A percentile compares a stretch with the other conserved stretches of the same genome.
Evolutionary conservation across 2,888 invertebrate genomes (phyloP).

Genomic region (Zhuqinia jingwanae): DNA sequence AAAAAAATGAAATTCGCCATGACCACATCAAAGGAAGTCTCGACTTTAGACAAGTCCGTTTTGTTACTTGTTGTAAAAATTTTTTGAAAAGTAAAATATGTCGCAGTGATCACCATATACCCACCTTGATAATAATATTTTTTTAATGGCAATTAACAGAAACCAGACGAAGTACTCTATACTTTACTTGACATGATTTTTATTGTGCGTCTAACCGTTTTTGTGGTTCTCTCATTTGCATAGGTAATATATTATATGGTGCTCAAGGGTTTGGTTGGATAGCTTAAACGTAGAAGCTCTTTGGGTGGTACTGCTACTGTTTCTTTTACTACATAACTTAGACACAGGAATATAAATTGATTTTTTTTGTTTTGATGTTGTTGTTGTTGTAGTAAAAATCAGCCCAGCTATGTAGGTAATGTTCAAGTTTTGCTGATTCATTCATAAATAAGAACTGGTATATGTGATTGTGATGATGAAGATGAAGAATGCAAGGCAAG

Average conservation of each 20-base stretch:
- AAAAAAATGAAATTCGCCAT: too few relatives aligned
- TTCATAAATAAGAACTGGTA: constrained; percentile 24
- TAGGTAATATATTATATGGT: neutral
- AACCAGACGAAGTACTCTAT: too few relatives aligned
- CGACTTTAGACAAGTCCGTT: too few relatives aligned
- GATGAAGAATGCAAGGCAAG: too few relatives aligned
- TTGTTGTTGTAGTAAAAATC: too few relatives aligned
- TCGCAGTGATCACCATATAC: neutral
- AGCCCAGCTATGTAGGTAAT: neutral
- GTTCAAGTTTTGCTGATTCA: constrained; percentile 42
- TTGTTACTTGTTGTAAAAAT: too few relatives aligned
- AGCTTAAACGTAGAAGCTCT: neutral
- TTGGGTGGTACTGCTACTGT: constrained; percentile 52
- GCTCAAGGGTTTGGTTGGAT: neutral
- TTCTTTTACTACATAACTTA: neutral
- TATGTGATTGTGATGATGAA: too few relatives aligned
- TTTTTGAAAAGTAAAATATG: too few relatives aligned
- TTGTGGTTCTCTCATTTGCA: neutral
- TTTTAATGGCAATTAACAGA: too few relatives aligned
- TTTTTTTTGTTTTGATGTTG: neutral
- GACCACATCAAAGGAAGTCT: neutral
- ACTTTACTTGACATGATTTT: neutral
- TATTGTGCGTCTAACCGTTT: neutral
- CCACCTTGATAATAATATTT: neutral
- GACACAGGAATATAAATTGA: too few relatives aligned